Percentiles rank a stretch among this genome's conserved stretches.
Conservation (phyloP, 2,888 invertebrate genomes). For the Catocala sponsa region DNA sequence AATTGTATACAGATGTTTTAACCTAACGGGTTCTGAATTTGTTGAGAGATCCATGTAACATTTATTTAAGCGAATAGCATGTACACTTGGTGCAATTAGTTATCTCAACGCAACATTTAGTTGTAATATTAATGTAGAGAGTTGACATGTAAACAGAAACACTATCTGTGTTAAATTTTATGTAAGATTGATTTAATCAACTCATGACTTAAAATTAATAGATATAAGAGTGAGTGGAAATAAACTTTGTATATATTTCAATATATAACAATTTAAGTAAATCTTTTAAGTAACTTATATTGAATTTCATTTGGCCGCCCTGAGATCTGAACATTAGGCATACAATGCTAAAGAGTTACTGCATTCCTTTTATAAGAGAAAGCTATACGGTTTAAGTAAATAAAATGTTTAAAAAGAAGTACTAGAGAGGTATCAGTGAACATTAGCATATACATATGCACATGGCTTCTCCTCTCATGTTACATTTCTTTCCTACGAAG, state of each 20-base stretch:
- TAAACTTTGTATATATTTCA: conserved; percentile 86
- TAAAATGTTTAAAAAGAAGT: neutral
- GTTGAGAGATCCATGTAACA: conserved; percentile 30
- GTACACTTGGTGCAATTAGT: conserved; percentile 77
- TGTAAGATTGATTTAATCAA: conserved; percentile 85
- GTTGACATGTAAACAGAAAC: conserved; percentile 73
- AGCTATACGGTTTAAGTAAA: neutral
- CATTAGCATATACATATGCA: conserved; percentile 12
- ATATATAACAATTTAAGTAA: conserved; percentile 85
- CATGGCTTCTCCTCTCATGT: conserved; percentile 47
- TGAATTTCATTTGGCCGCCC: conserved; percentile 83
- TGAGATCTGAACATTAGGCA: conserved; percentile 80
- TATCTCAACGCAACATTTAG: conserved; percentile 66
- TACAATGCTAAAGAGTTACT: neutral
- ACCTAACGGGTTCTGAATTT: conserved; percentile 44
- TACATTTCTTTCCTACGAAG: conserved; percentile 14
- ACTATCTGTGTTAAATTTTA: conserved; percentile 76
- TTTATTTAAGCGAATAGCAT: conserved; percentile 54
- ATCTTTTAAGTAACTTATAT: conserved; percentile 84
- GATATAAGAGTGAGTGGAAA: conserved; percentile 83
- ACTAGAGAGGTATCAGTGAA: conserved; percentile 49
- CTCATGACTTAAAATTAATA: conserved; percentile 84
- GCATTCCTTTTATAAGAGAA: neutral
- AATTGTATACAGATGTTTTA: conserved; percentile 32
- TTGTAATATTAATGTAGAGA: conserved; percentile 70